Conservation (phyloP, 2,888 invertebrate species). For the Criorhina ranunculi region DNA sequence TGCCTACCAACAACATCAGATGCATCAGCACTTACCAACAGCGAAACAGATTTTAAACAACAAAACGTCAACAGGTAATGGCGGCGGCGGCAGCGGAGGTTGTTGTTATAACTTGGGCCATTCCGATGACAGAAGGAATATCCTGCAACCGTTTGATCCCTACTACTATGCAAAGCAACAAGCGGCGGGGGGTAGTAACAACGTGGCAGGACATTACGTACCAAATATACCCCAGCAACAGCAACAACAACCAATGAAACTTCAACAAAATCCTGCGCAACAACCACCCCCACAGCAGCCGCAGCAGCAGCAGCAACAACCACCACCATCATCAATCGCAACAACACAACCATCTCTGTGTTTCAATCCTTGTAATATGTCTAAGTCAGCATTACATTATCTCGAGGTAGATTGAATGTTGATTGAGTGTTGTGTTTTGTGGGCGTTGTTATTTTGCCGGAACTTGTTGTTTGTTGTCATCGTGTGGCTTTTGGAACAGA, state of each 20-base stretch:
- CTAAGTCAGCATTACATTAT: slow-evolving; percentile 83
- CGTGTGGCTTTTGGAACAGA: slow-evolving; percentile 21
- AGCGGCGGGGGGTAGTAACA: slow-evolving; percentile 66
- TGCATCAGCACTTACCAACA: slow-evolving; percentile 75
- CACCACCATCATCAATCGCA: slow-evolving; percentile 73
- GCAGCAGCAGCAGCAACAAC: slow-evolving; percentile 74
- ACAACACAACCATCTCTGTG: slow-evolving; percentile 79
- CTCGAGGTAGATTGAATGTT: slow-evolving; percentile 82
- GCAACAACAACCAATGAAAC: slow-evolving; percentile 64
- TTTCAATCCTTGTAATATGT: slow-evolving; percentile 81
- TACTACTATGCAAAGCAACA: slow-evolving; percentile 82
- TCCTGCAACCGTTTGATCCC: slow-evolving; percentile 82
- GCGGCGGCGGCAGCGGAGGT: neutral
- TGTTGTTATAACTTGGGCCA: slow-evolving; percentile 72
- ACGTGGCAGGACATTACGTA: slow-evolving; percentile 46
- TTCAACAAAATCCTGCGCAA: slow-evolving; percentile 38
- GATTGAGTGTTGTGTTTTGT: slow-evolving; percentile 58
- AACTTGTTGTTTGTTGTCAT: slow-evolving; percentile 26
- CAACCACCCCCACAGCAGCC: slow-evolving; percentile 78
- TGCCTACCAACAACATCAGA: slow-evolving; percentile 78
- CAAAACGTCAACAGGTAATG: slow-evolving; percentile 73
- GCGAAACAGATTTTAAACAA: slow-evolving; percentile 71
- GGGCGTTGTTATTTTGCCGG: neutral
- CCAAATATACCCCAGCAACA: slow-evolving; percentile 74
- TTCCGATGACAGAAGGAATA: slow-evolving; percentile 78